Conservation (phyloP, 2,888 invertebrate species). For the Leptinotarsa juncta region DNA sequence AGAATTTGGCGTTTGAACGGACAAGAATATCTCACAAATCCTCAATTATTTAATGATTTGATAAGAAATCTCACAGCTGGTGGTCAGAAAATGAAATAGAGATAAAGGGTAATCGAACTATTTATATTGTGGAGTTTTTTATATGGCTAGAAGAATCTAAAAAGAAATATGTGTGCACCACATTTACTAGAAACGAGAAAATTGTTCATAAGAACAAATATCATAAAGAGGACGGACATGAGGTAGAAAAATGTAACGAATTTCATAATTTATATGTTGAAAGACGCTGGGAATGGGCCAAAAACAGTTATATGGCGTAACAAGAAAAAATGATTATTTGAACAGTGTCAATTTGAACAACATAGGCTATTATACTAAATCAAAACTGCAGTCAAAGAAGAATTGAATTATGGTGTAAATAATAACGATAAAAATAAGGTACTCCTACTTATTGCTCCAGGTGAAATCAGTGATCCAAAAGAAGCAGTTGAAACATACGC, state of each 20-base stretch:
- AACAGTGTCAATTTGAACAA: background rate
- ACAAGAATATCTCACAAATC: conserved; percentile 14
- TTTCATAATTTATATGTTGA: background rate
- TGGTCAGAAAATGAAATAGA: background rate
- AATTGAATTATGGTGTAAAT: background rate
- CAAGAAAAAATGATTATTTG: background rate
- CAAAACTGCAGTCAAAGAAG: background rate
- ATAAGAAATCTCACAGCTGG: background rate
- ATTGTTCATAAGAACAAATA: background rate
- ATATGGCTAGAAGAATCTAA: conserved; percentile 9
- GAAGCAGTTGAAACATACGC: conserved; percentile 2
- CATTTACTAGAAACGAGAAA: conserved; percentile 5
- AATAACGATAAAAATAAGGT: conserved; percentile 12
- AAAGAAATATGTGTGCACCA: background rate
- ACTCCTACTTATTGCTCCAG: conserved; percentile 17
- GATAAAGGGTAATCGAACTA: background rate
- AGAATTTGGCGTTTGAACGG: conserved; percentile 20
- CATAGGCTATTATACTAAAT: conserved; percentile 8
- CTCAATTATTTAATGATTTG: conserved; percentile 15
- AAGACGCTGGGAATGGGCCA: background rate
- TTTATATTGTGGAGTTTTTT: conserved; percentile 15
- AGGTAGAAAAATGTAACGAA: conserved; percentile 12
- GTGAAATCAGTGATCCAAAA: conserved; percentile 16
- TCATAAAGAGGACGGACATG: conserved; percentile 6
- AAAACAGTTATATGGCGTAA: background rate